Base-by-base conservation (phyloP, 1,140 invertebrate species). In the Pteromalus puparum region DNA sequence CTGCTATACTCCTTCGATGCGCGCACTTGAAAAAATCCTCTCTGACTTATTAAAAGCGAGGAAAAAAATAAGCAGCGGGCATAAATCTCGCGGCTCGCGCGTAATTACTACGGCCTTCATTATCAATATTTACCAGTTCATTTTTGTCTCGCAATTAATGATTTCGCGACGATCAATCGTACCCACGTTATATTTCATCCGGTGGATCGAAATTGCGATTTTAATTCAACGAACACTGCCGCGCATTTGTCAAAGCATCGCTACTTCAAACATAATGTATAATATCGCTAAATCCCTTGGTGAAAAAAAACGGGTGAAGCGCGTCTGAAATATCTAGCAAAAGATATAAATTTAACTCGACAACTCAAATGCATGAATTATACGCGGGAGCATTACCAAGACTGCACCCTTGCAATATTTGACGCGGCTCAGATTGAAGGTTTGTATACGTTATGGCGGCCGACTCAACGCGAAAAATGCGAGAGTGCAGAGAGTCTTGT, bases 51-150 rank as follows among this genome's bases (percentile, higher is more conserved):
- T 85, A 85, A 81, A 85, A 70, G 61, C 15, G 73, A 67, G 24
- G 28, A 38, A 30, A 65, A 73, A 42, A 74, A 30, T n/a, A 83
- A 83, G 76, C 74, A 38, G n/a, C 81, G 68, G 38, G 70, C 65
- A 81, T 81, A 85, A 85, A 85, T 85, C 83, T 81, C 42, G 21
- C 70, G n/a, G 72, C 65, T 73, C 21, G 77, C 72, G 18, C 72
- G 83, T 85, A 76, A 85, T 85, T 85, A 72, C 73, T 12, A n/a
- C 73, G 46, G 79, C 79, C 79, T 85, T 85, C 83, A 81, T 85
- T 85, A 85, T 85, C 83, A 85, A 85, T 85, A 77, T 85, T 85
- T 85, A 81, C 83, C 79, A 81, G 78, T 81, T 24, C 65, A 85
- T 81, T 81, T 85, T 81, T 85, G 34, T 65, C 24, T 61, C 13